Evolutionary conservation across 2,113 vertebrate genomes (phyloP).

Genomic region (Ia io): DNA sequence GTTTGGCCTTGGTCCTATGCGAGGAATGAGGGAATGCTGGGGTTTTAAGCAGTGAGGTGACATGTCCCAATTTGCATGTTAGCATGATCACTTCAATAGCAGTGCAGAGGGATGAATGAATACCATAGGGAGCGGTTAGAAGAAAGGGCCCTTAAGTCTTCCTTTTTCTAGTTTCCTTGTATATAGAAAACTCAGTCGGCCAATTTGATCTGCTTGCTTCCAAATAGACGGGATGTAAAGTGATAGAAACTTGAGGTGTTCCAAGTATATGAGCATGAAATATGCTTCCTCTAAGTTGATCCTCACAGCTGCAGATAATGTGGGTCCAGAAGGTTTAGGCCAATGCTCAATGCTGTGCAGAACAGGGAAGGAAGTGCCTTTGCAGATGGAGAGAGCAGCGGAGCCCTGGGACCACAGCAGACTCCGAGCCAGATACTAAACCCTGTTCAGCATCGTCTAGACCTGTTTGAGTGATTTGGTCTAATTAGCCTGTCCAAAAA

Average conservation of each 20-base stretch:
- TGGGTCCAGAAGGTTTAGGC: not conserved
- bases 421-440: not conserved
- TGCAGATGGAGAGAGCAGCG: not conserved
- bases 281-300: not conserved
- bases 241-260: not conserved
- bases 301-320: not conserved
- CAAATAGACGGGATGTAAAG: not conserved
- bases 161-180: not conserved
- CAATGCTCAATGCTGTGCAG: not conserved
- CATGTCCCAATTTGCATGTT: not conserved
- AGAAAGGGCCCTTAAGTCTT: not conserved
- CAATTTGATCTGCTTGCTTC: not conserved
- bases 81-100: not conserved
- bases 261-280: not conserved
- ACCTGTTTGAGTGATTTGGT: conserved; percentile 35
- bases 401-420: not conserved
- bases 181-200: not conserved
- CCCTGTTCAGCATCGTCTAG: not conserved
- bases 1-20: not conserved
- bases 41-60: not conserved
- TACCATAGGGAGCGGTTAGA: not conserved
- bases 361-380: not conserved
- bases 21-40: not conserved
- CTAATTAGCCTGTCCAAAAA: conserved; percentile 37
- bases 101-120: not conserved